Base-by-base conservation (phyloP, 2,888 invertebrate species). In the Spodoptera picta region DNA sequence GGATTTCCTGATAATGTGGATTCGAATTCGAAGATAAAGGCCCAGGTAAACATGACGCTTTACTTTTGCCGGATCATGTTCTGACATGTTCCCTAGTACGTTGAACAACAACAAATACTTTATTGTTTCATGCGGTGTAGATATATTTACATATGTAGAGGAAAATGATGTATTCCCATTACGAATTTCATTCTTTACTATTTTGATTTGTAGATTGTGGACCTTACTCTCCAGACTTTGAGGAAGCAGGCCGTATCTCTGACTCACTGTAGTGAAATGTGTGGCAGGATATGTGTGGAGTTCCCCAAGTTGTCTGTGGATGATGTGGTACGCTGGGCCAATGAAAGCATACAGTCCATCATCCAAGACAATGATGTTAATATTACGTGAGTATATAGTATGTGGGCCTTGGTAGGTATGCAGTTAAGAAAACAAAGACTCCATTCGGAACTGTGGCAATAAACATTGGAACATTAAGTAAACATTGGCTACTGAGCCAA, bases 281-380 rank as follows among this genome's bases (percentile, higher is more conserved):
- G 89, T 46, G 90, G 91, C 48, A 82, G 92, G 49, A 60, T 95
- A 1, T 90, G 91, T 31, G 71, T 94, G 55, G 94, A 93, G 69
- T 74, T 95, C 11, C 86, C 89, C 0, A 81, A 85, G 63, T 68
- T 91, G 45, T 83, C 88, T 0, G 60, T 83, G 0, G 83, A 85
- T 7, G 87, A 90, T 43, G 69, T 95, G 36, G 87, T 93, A 19
- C 74, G 81, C 19, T 91, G 93, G 90, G 83, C 87, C 68, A 89
- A 89, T 84, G 92, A 93, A 23, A 90, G 92, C 56, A 77, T 95
- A 0, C 93, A 95, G 74, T 88, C 92, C 2, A 90, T 95, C 57
- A 83, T 92, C n/a, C 87, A 91, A 42, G 89, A 94, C 65, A 87
- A 73, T 70, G 95, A 95, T 87, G 85, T 90, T 19, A 94, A 93